These are phyloP conservation scores for Oppia nitens DNA, from an alignment of 1,140 invertebrate genomes.

Conservation along the genomic window DNA sequence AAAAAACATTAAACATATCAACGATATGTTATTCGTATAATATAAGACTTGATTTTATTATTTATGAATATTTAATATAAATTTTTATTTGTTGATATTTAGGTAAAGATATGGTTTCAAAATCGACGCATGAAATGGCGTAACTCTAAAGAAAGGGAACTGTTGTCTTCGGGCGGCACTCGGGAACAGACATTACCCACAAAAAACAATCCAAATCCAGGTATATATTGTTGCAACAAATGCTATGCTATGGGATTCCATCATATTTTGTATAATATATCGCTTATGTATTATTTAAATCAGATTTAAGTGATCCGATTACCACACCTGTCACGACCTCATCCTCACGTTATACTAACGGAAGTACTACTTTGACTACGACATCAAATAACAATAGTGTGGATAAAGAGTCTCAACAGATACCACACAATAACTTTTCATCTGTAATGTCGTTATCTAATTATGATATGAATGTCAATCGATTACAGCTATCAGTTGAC, in stretches of 20 bases:
- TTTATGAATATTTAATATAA: not conserved
- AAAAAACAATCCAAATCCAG: constrained; percentile 91
- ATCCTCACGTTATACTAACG: not conserved
- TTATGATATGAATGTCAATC: not conserved
- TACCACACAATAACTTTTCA: not conserved
- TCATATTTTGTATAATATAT: too few relatives aligned
- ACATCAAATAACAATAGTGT: not conserved
- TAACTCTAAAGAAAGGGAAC: constrained; percentile 88
- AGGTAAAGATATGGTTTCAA: constrained; percentile 95
- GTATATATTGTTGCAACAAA: too few relatives aligned
- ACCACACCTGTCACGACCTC: not conserved
- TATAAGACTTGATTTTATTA: not conserved
- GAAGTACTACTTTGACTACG: not conserved
- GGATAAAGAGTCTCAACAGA: not conserved
- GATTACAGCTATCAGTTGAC: not conserved
- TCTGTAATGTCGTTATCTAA: not conserved
- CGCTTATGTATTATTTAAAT: too few relatives aligned
- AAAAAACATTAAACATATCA: not conserved
- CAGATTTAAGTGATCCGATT: not conserved
- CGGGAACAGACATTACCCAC: constrained; percentile 86
- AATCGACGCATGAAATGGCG: constrained; percentile 91
- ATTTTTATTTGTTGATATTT: constrained; percentile 17
- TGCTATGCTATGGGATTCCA: too few relatives aligned
- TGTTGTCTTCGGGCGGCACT: constrained; percentile 75
- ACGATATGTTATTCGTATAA: not conserved